A percentile compares a stretch with the other conserved stretches of the same genome.
phyloP scores from a whole-genome alignment of 2,113 vertebrate species.

The Myrmecobius fasciatus region DNA sequence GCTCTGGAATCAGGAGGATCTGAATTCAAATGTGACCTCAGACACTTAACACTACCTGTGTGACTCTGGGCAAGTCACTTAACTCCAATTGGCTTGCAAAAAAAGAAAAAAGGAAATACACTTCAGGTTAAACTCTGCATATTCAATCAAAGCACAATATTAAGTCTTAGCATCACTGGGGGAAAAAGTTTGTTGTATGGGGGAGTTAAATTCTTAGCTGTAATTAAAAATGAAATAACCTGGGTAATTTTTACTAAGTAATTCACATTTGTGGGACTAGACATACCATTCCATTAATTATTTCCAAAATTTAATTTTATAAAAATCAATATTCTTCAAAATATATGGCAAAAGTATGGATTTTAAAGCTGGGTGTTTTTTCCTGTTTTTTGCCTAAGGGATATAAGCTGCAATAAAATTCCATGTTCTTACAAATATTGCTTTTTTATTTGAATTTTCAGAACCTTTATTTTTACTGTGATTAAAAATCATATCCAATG shows the following conservation, averaged over 20 bases:
- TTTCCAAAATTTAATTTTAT: not conserved
- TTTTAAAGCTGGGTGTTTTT: not conserved
- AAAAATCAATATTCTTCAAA: not conserved
- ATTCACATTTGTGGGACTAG: not conserved
- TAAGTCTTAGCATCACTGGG: not conserved
- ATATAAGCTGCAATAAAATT: not conserved
- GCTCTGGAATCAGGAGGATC: too few relatives aligned
- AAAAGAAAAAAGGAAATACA: not conserved
- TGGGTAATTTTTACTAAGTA: not conserved
- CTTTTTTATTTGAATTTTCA: not conserved
- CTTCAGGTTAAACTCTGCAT: constrained; percentile 19
- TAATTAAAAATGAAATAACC: constrained; percentile 25
- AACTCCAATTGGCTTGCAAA: too few relatives aligned
- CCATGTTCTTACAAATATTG: not conserved
- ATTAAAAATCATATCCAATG: not conserved
- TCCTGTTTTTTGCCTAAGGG: not conserved
- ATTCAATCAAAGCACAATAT: not conserved
- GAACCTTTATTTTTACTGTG: not conserved
- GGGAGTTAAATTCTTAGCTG: constrained; percentile 19
- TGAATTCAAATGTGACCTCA: too few relatives aligned
- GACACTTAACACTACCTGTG: too few relatives aligned
- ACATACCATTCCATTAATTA: constrained; percentile 19
- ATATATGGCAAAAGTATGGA: not conserved
- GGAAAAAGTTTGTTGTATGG: not conserved
- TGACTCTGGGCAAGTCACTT: too few relatives aligned